Conservation (phyloP, 2,797 vertebrate species). For the Acrossocheilus fasciatus region DNA sequence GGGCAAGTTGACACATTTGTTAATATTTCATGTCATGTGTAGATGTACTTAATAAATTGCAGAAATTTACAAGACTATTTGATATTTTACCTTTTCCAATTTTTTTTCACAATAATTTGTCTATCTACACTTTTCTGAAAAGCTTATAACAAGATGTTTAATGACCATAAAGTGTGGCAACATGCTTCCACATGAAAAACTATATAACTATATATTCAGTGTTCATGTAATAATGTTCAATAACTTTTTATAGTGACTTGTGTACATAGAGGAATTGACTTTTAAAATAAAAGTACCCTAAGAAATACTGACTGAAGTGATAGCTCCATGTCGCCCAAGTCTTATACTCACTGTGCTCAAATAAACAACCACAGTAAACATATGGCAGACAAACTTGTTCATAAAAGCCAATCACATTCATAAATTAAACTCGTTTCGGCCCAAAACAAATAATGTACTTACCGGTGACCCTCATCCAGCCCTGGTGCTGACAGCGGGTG, state of each 20-base stretch:
- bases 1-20: neutral
- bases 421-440: neutral
- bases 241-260: neutral
- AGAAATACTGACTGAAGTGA: neutral
- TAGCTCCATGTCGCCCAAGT: too few relatives aligned
- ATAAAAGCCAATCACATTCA: neutral
- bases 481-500: slow-evolving; percentile 73
- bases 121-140: neutral
- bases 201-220: too few relatives aligned
- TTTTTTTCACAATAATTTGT: too few relatives aligned
- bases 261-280: neutral
- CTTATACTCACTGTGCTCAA: neutral
- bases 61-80: neutral
- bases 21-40: neutral
- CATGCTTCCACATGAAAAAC: too few relatives aligned
- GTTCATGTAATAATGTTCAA: neutral
- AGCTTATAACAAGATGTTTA: neutral
- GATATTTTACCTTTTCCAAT: too few relatives aligned
- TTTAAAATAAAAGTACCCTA: neutral
- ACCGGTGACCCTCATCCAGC: slow-evolving; percentile 78
- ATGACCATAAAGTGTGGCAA: too few relatives aligned
- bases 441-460: slow-evolving; percentile 49
- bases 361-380: neutral
- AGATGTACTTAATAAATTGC: neutral
- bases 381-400: neutral